phyloP scores from a whole-genome alignment of 2,888 invertebrate genomes.

The Pyralis farinalis region DNA sequence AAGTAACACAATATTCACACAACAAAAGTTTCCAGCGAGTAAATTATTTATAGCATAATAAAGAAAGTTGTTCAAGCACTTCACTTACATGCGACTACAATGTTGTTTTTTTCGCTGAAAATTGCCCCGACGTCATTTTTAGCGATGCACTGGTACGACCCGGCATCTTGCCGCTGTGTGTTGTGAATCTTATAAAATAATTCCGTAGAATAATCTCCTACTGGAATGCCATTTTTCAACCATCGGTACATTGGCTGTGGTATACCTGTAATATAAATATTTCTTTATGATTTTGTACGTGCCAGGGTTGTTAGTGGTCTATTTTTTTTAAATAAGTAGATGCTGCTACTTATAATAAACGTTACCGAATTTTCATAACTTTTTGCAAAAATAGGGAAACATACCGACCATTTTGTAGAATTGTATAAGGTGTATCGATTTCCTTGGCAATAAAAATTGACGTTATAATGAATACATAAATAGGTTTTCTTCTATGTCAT shows the following conservation, averaged over 20 bases:
- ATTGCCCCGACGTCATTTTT: slow-evolving; percentile 95
- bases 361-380: too few species aligned
- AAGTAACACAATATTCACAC: background rate
- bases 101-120: slow-evolving; percentile 93
- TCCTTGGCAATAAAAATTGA: too few species aligned
- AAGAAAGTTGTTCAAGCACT: slow-evolving; percentile 23
- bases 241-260: slow-evolving; percentile 96
- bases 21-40: slow-evolving; percentile 12
- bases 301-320: too few species aligned
- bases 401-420: too few species aligned
- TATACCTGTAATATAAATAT: slow-evolving; percentile 90
- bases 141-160: slow-evolving; percentile 95
- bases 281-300: too few species aligned
- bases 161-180: slow-evolving; percentile 91
- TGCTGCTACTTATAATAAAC: too few species aligned
- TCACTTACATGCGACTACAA: slow-evolving; percentile 95
- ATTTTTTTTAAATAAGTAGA: too few species aligned
- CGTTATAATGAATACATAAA: too few species aligned
- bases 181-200: slow-evolving; percentile 91
- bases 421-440: too few species aligned
- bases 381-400: too few species aligned
- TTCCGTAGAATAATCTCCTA: slow-evolving; percentile 91
- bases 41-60: slow-evolving; percentile 19
- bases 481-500: too few species aligned
- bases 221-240: slow-evolving; percentile 91